Conservation (phyloP, 2,888 invertebrate genomes). For the Hydriomena furcata region DNA sequence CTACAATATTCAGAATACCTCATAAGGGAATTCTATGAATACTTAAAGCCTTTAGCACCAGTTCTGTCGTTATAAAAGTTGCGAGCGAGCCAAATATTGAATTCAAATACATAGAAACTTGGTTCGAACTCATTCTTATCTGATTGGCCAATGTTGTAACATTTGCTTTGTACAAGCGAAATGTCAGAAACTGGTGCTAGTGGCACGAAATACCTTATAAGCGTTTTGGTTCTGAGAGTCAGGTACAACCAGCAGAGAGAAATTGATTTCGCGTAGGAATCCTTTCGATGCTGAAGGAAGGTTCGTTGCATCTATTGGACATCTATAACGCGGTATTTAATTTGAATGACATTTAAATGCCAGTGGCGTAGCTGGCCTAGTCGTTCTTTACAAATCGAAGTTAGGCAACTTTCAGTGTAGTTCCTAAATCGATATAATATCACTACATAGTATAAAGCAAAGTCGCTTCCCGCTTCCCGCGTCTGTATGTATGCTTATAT, state of each 20-base stretch:
- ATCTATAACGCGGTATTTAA: slow-evolving; percentile 13
- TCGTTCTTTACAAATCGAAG: too few species aligned
- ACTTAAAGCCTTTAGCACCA: not conserved
- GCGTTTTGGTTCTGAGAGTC: slow-evolving; percentile 2
- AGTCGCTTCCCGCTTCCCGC: too few species aligned
- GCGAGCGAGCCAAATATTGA: too few species aligned
- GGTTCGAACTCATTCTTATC: too few species aligned
- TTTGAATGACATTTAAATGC: slow-evolving; percentile 11
- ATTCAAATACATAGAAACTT: too few species aligned
- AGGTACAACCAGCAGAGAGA: slow-evolving; percentile 11
- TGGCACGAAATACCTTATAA: slow-evolving; percentile 4
- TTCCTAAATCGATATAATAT: too few species aligned
- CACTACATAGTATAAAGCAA: too few species aligned
- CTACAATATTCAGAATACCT: not conserved
- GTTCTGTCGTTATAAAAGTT: not conserved
- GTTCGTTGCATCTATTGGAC: slow-evolving; percentile 17
- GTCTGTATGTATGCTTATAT: too few species aligned
- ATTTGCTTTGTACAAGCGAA: too few species aligned
- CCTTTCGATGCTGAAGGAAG: slow-evolving; percentile 17
- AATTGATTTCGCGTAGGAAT: slow-evolving; percentile 33
- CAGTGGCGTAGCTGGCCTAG: not conserved
- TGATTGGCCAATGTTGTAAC: too few species aligned
- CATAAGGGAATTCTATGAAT: slow-evolving; percentile 1
- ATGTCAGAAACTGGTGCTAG: not conserved
- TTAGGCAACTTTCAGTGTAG: too few species aligned